These are phyloP conservation scores for Alosa alosa DNA, from an alignment of 2,113 vertebrate species.

Conservation along the genomic window DNA sequence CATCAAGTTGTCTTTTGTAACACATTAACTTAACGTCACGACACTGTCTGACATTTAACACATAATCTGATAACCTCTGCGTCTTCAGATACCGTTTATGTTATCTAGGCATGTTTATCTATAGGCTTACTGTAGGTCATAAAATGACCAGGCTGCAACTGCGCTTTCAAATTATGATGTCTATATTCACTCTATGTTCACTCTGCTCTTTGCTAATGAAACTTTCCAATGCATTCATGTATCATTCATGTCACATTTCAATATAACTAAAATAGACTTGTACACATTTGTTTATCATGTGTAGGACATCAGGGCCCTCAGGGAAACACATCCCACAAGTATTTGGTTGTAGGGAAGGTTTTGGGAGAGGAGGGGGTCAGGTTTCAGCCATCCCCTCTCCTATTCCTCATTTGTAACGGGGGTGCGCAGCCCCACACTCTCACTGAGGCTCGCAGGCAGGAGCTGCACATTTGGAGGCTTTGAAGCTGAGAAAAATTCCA, in stretches of 20 bases:
- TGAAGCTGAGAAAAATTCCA: conserved; percentile 70
- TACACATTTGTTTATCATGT: not conserved
- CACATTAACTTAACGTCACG: not conserved
- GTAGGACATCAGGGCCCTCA: not conserved
- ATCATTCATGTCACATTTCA: not conserved
- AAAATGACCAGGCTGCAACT: too few relatives aligned
- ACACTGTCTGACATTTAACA: not conserved
- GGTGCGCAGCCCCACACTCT: conserved; percentile 23
- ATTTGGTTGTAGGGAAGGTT: conserved; percentile 14
- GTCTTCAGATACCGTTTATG: not conserved
- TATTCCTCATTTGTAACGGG: not conserved
- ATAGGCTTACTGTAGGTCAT: too few relatives aligned
- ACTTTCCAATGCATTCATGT: not conserved
- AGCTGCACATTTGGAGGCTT: conserved; percentile 50
- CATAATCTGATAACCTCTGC: not conserved
- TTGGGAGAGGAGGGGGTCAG: conserved; percentile 15
- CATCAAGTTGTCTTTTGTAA: not conserved
- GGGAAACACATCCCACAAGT: not conserved
- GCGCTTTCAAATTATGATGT: not conserved
- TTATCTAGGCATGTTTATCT: too few relatives aligned
- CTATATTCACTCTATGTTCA: not conserved
- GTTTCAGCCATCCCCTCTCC: conserved; percentile 40
- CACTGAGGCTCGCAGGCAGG: conserved; percentile 1
- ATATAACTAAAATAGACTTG: not conserved
- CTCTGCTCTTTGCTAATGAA: not conserved